Evolutionary conservation across 1,140 invertebrate species (phyloP).

Genomic region (Orchestia grillus): DNA sequence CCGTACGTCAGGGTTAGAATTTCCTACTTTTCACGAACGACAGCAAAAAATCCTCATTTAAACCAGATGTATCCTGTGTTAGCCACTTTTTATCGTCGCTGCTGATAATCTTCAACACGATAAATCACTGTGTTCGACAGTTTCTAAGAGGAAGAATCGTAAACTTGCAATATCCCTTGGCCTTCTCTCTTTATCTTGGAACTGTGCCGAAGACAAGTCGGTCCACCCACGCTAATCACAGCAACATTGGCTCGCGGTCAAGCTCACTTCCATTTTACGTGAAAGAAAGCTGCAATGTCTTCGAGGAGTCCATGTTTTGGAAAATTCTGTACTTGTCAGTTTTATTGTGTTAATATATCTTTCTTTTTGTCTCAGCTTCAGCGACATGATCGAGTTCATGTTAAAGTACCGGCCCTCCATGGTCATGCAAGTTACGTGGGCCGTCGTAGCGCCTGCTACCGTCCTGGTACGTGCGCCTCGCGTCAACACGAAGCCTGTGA

Average conservation of each 20-base stretch:
- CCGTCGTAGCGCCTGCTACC: slow-evolving; percentile 87
- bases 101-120: neutral
- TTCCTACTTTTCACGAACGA: too few relatives aligned
- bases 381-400: slow-evolving; percentile 92
- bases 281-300: too few relatives aligned
- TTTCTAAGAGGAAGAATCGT: neutral
- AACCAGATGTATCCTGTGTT: neutral
- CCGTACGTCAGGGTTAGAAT: too few relatives aligned
- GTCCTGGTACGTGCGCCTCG: slow-evolving; percentile 76
- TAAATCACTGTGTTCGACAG: neutral
- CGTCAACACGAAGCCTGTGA: neutral
- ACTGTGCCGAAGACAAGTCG: neutral
- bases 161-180: neutral
- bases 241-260: too few relatives aligned
- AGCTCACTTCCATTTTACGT: too few relatives aligned
- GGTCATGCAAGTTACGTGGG: slow-evolving; percentile 94
- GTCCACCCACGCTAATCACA: too few relatives aligned
- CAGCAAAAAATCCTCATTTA: too few relatives aligned
- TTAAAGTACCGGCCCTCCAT: slow-evolving; percentile 89
- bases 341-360: neutral
- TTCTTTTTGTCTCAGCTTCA: slow-evolving; percentile 76
- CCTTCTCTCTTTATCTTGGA: neutral
- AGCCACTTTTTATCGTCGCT: neutral
- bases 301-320: too few relatives aligned
- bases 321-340: too few relatives aligned